Evolutionary conservation across 2,888 invertebrate genomes (phyloP), one percentile per base, ranked within the genome.

Genomic region (Andrena praecox): DNA sequence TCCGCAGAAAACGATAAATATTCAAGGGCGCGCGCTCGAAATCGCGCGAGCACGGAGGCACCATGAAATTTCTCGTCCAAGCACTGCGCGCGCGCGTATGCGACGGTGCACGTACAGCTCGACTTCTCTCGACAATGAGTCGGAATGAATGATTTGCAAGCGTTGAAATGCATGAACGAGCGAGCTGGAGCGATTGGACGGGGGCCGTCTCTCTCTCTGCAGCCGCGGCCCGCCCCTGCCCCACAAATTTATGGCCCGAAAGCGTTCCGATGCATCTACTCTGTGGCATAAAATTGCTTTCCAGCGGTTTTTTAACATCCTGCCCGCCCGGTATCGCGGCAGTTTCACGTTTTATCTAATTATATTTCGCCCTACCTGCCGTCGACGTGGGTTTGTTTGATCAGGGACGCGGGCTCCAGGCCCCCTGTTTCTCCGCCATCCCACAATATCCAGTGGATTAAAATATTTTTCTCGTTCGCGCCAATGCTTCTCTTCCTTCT

Each of bases 151-250:
- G 89, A 88, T 88, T 88, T 88, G 88, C 88, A 87, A 90, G 87
- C 88, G 89, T 84, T 91, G 90, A 90, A 89, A 90, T 86, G 91
- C 89, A 91, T 87, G 90, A 89, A 87, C 87, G 89, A 86, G 84
- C 90, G 87, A 84, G 77, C 84, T 77, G 85, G 85, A 88, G 86
- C 90, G 88, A 89, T 89, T 88, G 89, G 89, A 85, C 76, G 66
- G 69, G 69, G 59, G 73, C 68, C 63, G 64, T 80, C 77, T 77
- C 76, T 77, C 76, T 64, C 62, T 54, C 69, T 62, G 75, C 73
- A 73, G 77, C 78, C 67, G 69, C 85, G 64, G 78, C 66, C 85
- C 80, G 80, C 74, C 80, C 67, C 76, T 72, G 71, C 66, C 73
- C 64, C 76, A 85, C 89, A 77, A 89, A 88, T 88, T 88, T 88